Evolutionary conservation across 1,140 invertebrate species (phyloP).

Genomic region (Bombus difficillimus): DNA sequence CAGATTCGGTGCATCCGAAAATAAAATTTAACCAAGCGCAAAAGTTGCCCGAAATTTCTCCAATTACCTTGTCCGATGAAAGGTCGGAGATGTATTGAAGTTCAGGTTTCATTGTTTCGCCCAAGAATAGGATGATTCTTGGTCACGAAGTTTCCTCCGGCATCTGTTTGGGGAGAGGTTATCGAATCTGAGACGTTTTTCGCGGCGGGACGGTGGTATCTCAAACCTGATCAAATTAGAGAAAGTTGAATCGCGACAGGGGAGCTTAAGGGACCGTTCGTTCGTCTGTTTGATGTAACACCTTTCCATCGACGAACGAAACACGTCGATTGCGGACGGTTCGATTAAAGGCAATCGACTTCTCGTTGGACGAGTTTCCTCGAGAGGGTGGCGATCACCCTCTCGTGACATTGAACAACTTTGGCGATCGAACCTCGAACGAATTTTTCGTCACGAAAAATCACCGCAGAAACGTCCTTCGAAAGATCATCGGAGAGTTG

Average conservation of each 20-base stretch:
- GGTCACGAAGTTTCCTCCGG: not conserved
- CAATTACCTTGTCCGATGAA: no score
- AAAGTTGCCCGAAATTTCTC: no score
- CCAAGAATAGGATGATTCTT: no score
- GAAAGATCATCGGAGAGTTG: no score
- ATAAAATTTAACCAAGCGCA: no score
- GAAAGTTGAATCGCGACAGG: conserved; percentile 25
- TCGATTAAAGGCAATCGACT: conserved; percentile 33
- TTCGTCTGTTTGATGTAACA: not conserved
- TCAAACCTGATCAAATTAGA: conserved; percentile 39
- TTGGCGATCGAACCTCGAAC: not conserved
- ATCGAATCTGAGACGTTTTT: conserved; percentile 28
- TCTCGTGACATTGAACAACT: not conserved
- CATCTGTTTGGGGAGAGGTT: conserved; percentile 17
- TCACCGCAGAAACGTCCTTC: not conserved
- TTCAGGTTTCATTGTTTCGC: no score
- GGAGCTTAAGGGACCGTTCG: conserved; percentile 15
- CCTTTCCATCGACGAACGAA: conserved; percentile 8
- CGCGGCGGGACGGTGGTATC: conserved; percentile 2
- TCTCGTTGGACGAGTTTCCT: no score
- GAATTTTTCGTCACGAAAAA: not conserved
- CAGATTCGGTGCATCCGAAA: no score
- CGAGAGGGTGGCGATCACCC: no score
- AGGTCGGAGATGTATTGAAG: no score
- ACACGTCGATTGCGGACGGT: conserved; percentile 6